Conservation (phyloP, 2,888 invertebrate species). For the Melitaea athalia region DNA sequence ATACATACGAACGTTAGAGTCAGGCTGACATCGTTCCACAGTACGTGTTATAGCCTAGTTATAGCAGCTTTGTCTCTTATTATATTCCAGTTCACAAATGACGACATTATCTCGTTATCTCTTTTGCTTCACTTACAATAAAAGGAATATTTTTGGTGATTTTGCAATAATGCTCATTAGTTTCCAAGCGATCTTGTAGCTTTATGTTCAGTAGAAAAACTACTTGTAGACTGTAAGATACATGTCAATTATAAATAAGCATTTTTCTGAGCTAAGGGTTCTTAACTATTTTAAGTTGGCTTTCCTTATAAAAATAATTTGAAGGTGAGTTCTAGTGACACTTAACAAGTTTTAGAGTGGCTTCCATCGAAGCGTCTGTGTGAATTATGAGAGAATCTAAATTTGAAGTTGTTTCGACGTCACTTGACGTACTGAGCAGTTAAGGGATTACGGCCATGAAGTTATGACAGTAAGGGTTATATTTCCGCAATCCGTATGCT, state of each 20-base stretch:
- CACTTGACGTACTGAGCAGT: constrained; percentile 15
- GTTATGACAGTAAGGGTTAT: background rate
- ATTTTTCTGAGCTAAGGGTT: constrained; percentile 22
- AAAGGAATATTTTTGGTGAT: background rate
- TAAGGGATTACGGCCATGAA: constrained; percentile 20
- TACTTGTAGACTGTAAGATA: background rate
- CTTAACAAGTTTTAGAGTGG: constrained; percentile 68
- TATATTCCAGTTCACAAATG: constrained; percentile 13
- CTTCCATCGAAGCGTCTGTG: constrained; percentile 56
- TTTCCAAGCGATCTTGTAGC: background rate
- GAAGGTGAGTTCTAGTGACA: constrained; percentile 60
- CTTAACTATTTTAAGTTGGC: constrained; percentile 45
- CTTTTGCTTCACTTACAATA: background rate
- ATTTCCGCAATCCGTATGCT: background rate
- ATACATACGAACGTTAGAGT: constrained; percentile 42
- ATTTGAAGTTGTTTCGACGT: constrained; percentile 65
- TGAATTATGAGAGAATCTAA: constrained; percentile 67
- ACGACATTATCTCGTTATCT: constrained; percentile 21
- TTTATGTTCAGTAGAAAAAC: background rate
- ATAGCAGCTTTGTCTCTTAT: constrained; percentile 23
- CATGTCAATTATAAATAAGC: constrained; percentile 1
- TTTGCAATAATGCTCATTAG: background rate
- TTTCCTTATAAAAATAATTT: constrained; percentile 63
- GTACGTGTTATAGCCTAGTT: constrained; percentile 27
- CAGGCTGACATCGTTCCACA: constrained; percentile 27